A percentile compares a stretch with the other conserved stretches of the same genome.
Conservation (phyloP, 2,113 vertebrate genomes). For the Barbus barbus region DNA sequence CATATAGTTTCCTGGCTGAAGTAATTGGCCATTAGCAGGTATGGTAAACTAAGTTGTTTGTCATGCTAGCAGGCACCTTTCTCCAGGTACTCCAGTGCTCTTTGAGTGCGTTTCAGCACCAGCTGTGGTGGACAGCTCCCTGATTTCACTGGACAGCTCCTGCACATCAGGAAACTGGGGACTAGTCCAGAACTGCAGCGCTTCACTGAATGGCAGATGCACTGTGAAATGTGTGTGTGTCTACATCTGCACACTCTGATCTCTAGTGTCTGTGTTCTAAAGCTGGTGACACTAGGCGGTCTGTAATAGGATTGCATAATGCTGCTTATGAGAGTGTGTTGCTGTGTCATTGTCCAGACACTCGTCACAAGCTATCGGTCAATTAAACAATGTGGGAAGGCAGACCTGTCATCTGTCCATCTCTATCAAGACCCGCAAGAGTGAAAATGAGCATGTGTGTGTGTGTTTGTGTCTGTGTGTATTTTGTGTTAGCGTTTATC, state of each 20-base stretch:
- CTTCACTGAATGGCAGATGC: constrained; percentile 3
- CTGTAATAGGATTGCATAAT: constrained; percentile 33
- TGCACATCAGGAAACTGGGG: background rate
- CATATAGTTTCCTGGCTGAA: no score
- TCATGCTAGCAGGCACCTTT: background rate
- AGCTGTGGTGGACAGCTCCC: constrained; percentile 23
- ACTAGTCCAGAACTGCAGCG: background rate
- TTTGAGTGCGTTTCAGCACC: constrained; percentile 9
- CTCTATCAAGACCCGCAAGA: background rate
- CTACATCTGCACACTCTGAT: background rate
- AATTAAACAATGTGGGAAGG: constrained; percentile 23
- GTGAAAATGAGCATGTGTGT: background rate
- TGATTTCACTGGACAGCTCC: constrained; percentile 34
- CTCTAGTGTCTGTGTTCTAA: background rate
- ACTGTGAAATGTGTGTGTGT: constrained; percentile 1
- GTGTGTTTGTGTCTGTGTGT: background rate
- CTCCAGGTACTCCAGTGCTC: background rate
- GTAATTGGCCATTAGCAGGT: no score
- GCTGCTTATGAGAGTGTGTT: constrained; percentile 4
- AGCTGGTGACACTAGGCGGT: background rate
- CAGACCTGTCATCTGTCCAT: constrained; percentile 27
- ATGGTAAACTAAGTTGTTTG: background rate
- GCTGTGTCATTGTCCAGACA: constrained; percentile 15
- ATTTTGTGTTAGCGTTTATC: constrained; percentile 54
- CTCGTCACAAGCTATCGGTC: constrained; percentile 1